phyloP scores from a whole-genome alignment of 2,888 invertebrate species.

The Eugnorisma glareosa region DNA sequence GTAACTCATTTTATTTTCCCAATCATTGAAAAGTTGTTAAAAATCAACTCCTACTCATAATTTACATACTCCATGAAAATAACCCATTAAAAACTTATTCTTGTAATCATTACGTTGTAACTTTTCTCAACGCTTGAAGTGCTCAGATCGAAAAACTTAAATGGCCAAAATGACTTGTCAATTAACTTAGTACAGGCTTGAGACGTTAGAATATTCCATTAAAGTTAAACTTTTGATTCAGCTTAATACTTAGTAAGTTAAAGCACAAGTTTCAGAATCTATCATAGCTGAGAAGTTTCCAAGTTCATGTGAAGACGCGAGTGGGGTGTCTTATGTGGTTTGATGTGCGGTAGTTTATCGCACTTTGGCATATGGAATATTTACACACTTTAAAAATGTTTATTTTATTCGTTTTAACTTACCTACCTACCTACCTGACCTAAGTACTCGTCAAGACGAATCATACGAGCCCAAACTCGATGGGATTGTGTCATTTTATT shows the following conservation, averaged over 20 bases:
- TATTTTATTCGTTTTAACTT: too few relatives aligned
- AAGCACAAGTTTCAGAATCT: conserved; percentile 52
- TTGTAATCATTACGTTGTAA: conserved; percentile 11
- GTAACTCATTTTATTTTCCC: neutral
- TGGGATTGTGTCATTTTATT: too few relatives aligned
- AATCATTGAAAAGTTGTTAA: neutral
- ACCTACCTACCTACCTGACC: too few relatives aligned
- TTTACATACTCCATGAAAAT: conserved; percentile 6
- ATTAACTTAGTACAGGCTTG: conserved; percentile 43
- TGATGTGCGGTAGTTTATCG: conserved; percentile 1
- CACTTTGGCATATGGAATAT: neutral
- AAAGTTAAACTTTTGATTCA: conserved; percentile 63
- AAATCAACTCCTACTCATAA: neutral
- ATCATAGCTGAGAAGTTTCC: conserved; percentile 49
- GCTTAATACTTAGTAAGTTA: conserved; percentile 66
- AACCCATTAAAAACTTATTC: conserved; percentile 36
- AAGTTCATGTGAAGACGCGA: conserved; percentile 53
- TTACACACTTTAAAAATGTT: neutral
- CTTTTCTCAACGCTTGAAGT: conserved; percentile 16
- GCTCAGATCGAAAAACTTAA: conserved; percentile 37
- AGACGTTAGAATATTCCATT: conserved; percentile 62
- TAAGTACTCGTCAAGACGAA: too few relatives aligned
- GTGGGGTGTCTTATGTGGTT: neutral
- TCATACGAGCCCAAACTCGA: too few relatives aligned
- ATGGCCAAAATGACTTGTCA: conserved; percentile 49